Base-by-base conservation (phyloP, 2,113 vertebrate species). In the Corythoichthys intestinalis region DNA sequence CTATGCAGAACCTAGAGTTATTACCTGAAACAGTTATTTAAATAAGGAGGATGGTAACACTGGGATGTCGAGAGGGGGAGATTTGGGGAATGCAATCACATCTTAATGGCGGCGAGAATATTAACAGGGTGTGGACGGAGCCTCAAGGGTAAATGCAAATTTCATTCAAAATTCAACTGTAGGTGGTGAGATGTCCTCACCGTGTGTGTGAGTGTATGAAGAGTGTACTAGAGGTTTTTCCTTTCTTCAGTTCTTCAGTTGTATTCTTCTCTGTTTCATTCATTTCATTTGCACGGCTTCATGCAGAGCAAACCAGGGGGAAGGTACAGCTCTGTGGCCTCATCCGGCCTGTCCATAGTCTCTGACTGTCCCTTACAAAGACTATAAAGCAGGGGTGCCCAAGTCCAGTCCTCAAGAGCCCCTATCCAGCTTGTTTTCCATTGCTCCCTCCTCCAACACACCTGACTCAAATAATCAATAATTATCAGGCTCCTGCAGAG, bases 101-200 rank as follows among this genome's bases (percentile, higher is more conserved):
- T 75, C 75, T 84, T 90, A 90, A 88, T 89, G 83, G 75, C 48
- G 56, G 73, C 70, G 61, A 78, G 84, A 84, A 87, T 88, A 88
- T 89, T 89, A 87, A 85, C 77, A 74, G 69, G 81, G 78, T 53
- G 73, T 54, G 74, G 77, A 77, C 77, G 75, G 54, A 65, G 72
- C 74, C 86, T 83, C 89, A 83, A 86, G 84, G 86, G 85, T 77
- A 71, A 64, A 77, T 70, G 81, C 80, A 82, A 83, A 86, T 78
- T 59, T 59, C 67, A 71, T 78, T 69, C 75, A 74, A 82, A 90
- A 85, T 69, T 76, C 69, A 65, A 67, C 71, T 70, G 85, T 66
- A 85, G 81, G 81, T 81, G 84, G 83, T 28, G 2, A 54, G 73
- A 61, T 14, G 75, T 54, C 66, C 65, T 66, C 17, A 2, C 49